These are phyloP conservation scores for Amazona ochrocephala DNA, from an alignment of 2,797 vertebrate species.

Conservation along the genomic window DNA sequence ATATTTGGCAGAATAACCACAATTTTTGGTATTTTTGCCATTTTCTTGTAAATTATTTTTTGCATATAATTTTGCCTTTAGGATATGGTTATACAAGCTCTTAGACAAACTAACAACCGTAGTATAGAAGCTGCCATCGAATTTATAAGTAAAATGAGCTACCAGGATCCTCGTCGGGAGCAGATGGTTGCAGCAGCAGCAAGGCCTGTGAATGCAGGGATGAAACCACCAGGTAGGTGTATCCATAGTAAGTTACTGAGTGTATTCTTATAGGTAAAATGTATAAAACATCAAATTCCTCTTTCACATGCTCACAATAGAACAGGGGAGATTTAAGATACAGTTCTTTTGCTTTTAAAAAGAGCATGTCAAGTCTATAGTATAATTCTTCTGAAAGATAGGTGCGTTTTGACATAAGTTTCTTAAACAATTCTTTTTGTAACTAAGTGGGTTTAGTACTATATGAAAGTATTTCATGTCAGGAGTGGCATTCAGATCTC, in stretches of 20 bases:
- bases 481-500: background rate
- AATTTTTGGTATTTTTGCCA: background rate
- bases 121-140: constrained; percentile 90
- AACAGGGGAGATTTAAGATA: background rate
- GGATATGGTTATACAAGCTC: constrained; percentile 87
- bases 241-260: background rate
- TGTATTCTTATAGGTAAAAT: background rate
- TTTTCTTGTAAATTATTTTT: constrained; percentile 3
- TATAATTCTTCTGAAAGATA: background rate
- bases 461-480: background rate
- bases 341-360: background rate
- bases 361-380: background rate
- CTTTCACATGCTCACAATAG: background rate
- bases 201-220: constrained; percentile 82
- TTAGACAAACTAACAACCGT: constrained; percentile 87
- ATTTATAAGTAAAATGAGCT: constrained; percentile 92
- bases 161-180: constrained; percentile 90
- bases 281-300: background rate
- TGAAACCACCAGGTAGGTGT: constrained; percentile 87
- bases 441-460: background rate
- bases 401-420: background rate
- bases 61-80: constrained; percentile 54
- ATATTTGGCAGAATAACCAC: background rate
- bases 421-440: background rate
- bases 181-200: constrained; percentile 84